phyloP scores from a whole-genome alignment of 2,888 invertebrate species.

The Troilus luridus region DNA sequence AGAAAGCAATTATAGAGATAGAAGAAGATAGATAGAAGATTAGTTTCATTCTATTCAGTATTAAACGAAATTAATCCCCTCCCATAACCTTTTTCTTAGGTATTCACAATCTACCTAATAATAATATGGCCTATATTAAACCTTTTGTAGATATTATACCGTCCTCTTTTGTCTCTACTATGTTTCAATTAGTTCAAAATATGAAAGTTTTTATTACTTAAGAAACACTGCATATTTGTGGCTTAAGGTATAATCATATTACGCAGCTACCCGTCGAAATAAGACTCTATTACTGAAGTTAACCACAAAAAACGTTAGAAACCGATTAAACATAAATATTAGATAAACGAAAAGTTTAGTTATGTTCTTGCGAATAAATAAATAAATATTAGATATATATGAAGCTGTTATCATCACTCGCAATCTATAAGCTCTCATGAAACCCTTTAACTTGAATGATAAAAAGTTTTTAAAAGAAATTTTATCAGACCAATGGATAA shows the following conservation, averaged over 20 bases:
- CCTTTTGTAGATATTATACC: neutral
- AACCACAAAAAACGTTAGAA: neutral
- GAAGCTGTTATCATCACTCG: too few relatives aligned
- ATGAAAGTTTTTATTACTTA: conserved; percentile 33
- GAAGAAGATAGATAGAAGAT: neutral
- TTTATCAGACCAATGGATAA: too few relatives aligned
- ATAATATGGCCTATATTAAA: neutral
- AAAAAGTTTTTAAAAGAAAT: too few relatives aligned
- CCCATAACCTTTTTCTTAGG: neutral
- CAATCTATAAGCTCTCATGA: too few relatives aligned
- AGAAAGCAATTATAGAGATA: neutral
- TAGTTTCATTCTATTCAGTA: neutral
- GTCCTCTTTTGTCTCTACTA: neutral
- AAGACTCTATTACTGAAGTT: neutral
- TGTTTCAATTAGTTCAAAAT: neutral
- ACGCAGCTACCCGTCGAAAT: neutral
- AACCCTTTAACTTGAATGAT: too few relatives aligned
- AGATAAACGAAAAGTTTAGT: neutral
- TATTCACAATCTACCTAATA: neutral
- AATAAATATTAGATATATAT: too few relatives aligned
- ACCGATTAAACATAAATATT: neutral
- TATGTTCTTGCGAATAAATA: neutral
- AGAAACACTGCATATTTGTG: conserved; percentile 26
- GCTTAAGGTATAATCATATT: neutral
- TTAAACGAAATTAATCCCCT: neutral